Evolutionary conservation across 2,113 vertebrate species (phyloP).

Genomic region (Uria aalge): DNA sequence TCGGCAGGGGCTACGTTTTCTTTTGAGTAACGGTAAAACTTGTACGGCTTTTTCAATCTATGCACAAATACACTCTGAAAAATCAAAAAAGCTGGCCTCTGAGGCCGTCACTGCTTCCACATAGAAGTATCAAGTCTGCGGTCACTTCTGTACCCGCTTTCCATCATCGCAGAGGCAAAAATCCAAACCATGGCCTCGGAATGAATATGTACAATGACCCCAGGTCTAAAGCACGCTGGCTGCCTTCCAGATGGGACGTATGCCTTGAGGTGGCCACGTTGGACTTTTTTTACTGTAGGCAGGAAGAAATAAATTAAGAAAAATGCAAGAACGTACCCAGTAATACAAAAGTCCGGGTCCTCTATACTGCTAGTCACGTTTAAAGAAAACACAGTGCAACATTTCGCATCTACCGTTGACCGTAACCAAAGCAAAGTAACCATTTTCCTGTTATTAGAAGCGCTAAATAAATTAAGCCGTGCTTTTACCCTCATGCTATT

Average conservation of each 20-base stretch:
- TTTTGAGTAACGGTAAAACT: not conserved
- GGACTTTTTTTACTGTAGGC: not conserved
- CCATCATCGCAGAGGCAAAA: not conserved
- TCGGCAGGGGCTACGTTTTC: not conserved
- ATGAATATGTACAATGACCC: not conserved
- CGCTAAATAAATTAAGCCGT: not conserved
- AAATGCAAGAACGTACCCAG: not conserved
- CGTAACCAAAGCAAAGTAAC: not conserved
- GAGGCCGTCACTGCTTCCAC: not conserved
- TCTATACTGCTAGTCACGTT: not conserved
- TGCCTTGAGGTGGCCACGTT: not conserved
- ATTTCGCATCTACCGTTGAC: not conserved
- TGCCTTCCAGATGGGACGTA: not conserved
- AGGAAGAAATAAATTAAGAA: not conserved
- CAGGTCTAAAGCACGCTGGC: not conserved
- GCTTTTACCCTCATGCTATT: not conserved
- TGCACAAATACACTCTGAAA: not conserved
- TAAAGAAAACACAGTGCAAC: not conserved
- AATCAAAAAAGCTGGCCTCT: not conserved
- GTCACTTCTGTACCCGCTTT: not conserved
- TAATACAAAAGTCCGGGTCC: not conserved
- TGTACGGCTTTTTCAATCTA: not conserved
- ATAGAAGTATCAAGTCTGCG: not conserved
- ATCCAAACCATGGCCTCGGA: not conserved
- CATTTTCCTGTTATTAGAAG: not conserved